Conservation (phyloP, 1,140 invertebrate genomes). For the Drosophila micromelanica region DNA sequence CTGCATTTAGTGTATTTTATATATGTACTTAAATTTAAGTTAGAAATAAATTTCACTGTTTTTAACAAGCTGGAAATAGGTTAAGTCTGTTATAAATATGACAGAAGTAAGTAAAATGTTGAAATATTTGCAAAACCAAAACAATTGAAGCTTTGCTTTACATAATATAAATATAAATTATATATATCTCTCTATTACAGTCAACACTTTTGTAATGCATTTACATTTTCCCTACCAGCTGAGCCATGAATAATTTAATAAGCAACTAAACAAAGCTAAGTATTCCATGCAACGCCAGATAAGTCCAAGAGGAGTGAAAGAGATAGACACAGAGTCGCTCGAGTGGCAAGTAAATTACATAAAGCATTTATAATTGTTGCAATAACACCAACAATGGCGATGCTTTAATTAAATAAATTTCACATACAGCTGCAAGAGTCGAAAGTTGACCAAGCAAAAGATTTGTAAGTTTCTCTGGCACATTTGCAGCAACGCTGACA, state of each 20-base stretch:
- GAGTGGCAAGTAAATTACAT: slow-evolving; percentile 64
- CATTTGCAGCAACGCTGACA: slow-evolving; percentile 24
- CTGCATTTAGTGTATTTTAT: too few relatives aligned
- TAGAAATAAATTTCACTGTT: too few relatives aligned
- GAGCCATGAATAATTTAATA: slow-evolving; percentile 23
- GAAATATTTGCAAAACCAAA: neutral
- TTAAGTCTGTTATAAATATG: too few relatives aligned
- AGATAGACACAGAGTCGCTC: neutral
- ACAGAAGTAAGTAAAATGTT: neutral
- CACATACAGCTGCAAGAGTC: slow-evolving; percentile 10
- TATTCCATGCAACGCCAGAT: neutral
- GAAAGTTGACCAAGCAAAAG: slow-evolving; percentile 42
- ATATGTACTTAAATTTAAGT: too few relatives aligned
- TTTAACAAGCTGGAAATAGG: too few relatives aligned
- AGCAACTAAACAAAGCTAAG: slow-evolving; percentile 11
- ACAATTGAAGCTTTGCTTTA: neutral
- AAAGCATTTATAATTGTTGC: slow-evolving; percentile 77
- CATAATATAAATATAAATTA: neutral
- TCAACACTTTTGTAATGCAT: neutral
- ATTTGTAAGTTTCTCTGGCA: slow-evolving; percentile 31
- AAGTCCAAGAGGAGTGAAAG: neutral
- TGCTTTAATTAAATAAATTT: slow-evolving; percentile 74
- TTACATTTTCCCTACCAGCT: neutral
- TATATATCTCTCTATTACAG: neutral
- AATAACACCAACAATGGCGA: slow-evolving; percentile 52